phyloP scores from a whole-genome alignment of 1,140 invertebrate species.

The Chionoecetes opilio region DNA sequence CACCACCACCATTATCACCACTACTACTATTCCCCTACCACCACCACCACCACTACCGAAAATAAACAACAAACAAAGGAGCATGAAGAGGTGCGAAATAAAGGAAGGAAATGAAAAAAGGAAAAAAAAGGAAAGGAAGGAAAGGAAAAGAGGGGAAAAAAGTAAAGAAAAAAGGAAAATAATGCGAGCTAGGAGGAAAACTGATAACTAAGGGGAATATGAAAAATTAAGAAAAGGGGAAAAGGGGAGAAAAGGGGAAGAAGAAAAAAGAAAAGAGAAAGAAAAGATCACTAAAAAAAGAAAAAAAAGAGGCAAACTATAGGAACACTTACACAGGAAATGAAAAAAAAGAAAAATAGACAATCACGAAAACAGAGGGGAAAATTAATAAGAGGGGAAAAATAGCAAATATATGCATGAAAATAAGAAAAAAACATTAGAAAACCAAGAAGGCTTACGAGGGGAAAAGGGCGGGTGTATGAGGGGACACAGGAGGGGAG shows the following conservation, averaged over 20 bases:
- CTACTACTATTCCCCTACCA: neutral
- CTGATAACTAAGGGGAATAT: neutral
- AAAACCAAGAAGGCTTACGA: no score
- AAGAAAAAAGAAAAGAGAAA: neutral
- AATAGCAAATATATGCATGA: no score
- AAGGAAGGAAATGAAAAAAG: neutral
- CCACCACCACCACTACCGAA: neutral
- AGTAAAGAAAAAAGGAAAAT: slow-evolving; percentile 8
- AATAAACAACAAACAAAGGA: neutral
- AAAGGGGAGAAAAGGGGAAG: neutral
- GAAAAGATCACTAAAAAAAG: neutral
- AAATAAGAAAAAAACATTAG: no score
- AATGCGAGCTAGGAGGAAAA: neutral
- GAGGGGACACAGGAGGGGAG: neutral
- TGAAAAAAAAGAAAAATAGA: neutral
- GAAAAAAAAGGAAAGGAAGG: neutral
- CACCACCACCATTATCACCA: neutral
- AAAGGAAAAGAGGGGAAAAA: neutral
- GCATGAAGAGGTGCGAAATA: neutral
- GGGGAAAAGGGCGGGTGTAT: neutral
- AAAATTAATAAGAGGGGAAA: no score
- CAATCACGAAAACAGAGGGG: neutral
- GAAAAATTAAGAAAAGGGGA: neutral
- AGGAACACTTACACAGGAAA: neutral
- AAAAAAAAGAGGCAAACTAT: neutral